Percentiles rank a stretch among this genome's conserved stretches.
phyloP scores from a whole-genome alignment of 2,797 vertebrate genomes.

The Leuciscus waleckii region DNA sequence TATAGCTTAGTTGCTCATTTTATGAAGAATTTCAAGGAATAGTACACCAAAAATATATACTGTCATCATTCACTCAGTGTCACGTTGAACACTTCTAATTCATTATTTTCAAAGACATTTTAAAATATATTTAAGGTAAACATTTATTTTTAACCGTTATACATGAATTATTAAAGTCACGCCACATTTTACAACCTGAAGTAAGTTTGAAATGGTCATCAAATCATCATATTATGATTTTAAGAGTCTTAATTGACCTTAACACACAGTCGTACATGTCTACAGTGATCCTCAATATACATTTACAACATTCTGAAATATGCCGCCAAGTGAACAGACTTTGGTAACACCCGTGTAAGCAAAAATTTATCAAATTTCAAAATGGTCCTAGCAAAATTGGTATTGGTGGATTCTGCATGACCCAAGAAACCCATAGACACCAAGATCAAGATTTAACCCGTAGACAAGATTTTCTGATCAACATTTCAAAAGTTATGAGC shows the following conservation, averaged over 20 bases:
- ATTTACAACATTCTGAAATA: neutral
- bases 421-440: neutral
- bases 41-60: neutral
- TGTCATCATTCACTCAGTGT: neutral
- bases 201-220: neutral
- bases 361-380: neutral
- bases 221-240: constrained; percentile 5
- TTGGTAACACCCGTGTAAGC: too few species aligned
- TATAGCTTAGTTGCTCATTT: neutral
- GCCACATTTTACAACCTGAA: neutral
- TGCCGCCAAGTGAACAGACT: neutral
- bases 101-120: neutral
- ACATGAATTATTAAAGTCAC: neutral
- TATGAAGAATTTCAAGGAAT: neutral
- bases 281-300: neutral
- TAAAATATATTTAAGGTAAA: neutral
- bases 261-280: neutral
- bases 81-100: neutral
- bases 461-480: neutral
- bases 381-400: neutral
- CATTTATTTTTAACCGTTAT: too few species aligned
- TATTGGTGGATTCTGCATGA: neutral
- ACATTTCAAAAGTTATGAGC: neutral
- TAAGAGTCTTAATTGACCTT: neutral
- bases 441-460: neutral